Evolutionary conservation across 2,113 vertebrate genomes (phyloP).

Genomic region (Procavia capensis): DNA sequence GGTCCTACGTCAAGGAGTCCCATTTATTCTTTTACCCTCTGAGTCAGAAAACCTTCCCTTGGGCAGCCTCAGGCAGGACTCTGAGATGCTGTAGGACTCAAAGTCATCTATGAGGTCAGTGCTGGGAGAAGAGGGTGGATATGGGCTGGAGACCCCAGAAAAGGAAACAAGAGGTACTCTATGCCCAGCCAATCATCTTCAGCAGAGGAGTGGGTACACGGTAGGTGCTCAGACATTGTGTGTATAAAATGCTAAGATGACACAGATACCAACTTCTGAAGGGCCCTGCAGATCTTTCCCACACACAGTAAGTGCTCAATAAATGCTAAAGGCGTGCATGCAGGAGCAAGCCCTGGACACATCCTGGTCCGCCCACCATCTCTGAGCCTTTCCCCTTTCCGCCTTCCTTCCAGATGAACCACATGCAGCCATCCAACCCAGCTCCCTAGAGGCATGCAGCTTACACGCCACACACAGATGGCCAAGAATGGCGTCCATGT

Average conservation of each 20-base stretch:
- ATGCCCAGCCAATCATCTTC: background rate
- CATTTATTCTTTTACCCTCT: background rate
- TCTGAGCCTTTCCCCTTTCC: background rate
- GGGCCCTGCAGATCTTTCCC: background rate
- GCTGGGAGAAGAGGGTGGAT: background rate
- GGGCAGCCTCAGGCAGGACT: background rate
- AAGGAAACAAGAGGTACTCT: background rate
- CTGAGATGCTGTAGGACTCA: background rate
- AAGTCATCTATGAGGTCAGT: background rate
- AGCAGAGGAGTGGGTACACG: background rate
- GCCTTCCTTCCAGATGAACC: constrained; percentile 42
- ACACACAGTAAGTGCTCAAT: background rate
- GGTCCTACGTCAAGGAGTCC: background rate
- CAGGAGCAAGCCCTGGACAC: background rate
- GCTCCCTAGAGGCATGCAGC: constrained; percentile 20
- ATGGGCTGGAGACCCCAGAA: background rate
- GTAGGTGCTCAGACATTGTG: background rate
- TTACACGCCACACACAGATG: background rate
- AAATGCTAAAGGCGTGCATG: background rate
- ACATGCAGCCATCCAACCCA: background rate
- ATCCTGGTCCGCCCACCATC: background rate
- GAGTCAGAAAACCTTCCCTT: background rate
- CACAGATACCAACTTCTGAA: background rate
- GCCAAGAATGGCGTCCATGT: constrained; percentile 57
- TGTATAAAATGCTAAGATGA: background rate